These are phyloP conservation scores for Hypolimnas misippus DNA, from an alignment of 2,888 invertebrate species.

Conservation along the genomic window DNA sequence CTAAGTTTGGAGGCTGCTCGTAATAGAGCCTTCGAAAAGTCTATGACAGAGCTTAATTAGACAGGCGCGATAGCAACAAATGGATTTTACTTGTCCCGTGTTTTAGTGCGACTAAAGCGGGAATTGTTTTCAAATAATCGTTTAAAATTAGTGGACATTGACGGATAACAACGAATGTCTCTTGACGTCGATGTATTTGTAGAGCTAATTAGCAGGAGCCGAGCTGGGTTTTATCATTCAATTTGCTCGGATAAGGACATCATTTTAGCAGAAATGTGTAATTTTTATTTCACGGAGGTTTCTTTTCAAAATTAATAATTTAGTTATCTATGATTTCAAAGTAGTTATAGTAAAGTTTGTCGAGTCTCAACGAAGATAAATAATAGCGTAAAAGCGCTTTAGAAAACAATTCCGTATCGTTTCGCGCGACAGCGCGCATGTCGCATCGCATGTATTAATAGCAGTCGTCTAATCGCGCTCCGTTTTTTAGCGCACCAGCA, in stretches of 20 bases:
- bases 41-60: slow-evolving; percentile 84
- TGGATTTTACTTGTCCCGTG: slow-evolving; percentile 82
- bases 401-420: slow-evolving; percentile 73
- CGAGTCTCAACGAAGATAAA: neutral
- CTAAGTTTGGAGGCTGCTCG: slow-evolving; percentile 80
- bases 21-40: slow-evolving; percentile 84
- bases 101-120: slow-evolving; percentile 62
- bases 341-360: no score
- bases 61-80: slow-evolving; percentile 80
- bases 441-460: slow-evolving; percentile 77
- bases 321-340: neutral
- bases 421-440: slow-evolving; percentile 62
- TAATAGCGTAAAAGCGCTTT: slow-evolving; percentile 39
- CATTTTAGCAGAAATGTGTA: neutral
- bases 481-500: slow-evolving; percentile 79
- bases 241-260: neutral
- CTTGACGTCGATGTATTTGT: slow-evolving; percentile 34
- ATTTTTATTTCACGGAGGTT: no score
- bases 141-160: slow-evolving; percentile 57
- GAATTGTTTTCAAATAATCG: slow-evolving; percentile 58
- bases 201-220: slow-evolving; percentile 17
- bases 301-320: neutral
- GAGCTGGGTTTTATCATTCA: neutral
- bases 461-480: slow-evolving; percentile 70
- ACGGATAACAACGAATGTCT: slow-evolving; percentile 45